Conservation (phyloP, 2,888 invertebrate genomes). For the Eubasilissa splendida region DNA sequence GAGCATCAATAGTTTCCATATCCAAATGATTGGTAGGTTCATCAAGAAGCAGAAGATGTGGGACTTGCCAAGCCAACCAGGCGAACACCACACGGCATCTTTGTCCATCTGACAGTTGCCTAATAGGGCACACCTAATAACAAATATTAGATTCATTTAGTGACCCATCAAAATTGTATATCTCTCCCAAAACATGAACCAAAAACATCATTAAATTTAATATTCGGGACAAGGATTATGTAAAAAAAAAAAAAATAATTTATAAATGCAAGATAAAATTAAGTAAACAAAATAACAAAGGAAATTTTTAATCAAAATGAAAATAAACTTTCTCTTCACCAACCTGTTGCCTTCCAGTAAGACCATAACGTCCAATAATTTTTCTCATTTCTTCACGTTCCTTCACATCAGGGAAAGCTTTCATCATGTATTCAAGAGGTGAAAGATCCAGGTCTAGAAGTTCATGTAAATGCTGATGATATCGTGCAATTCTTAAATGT, state of each 20-base stretch:
- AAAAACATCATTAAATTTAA: no score
- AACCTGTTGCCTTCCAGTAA: constrained; percentile 96
- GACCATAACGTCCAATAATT: constrained; percentile 97
- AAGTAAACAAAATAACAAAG: no score
- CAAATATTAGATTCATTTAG: no score
- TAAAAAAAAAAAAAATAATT: no score
- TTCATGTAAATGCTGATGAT: constrained; percentile 99
- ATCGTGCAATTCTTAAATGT: constrained; percentile 96
- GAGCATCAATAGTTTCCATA: constrained; percentile 98
- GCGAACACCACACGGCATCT: constrained; percentile 99
- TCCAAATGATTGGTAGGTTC: constrained; percentile 96
- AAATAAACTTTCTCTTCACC: not conserved
- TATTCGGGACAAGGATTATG: no score
- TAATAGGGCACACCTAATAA: constrained; percentile 81
- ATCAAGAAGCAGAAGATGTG: constrained; percentile 89
- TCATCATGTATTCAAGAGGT: constrained; percentile 99
- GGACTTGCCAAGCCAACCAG: constrained; percentile 97
- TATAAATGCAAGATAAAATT: no score
- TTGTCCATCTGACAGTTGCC: constrained; percentile 97
- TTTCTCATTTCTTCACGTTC: constrained; percentile 99
- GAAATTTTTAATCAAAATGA: no score
- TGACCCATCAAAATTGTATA: no score
- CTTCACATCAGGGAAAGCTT: constrained; percentile 95
- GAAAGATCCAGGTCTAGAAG: constrained; percentile 81
- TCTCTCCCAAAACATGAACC: no score